Evolutionary conservation across 2,888 invertebrate species (phyloP).

Genomic region (Pocota personata): DNA sequence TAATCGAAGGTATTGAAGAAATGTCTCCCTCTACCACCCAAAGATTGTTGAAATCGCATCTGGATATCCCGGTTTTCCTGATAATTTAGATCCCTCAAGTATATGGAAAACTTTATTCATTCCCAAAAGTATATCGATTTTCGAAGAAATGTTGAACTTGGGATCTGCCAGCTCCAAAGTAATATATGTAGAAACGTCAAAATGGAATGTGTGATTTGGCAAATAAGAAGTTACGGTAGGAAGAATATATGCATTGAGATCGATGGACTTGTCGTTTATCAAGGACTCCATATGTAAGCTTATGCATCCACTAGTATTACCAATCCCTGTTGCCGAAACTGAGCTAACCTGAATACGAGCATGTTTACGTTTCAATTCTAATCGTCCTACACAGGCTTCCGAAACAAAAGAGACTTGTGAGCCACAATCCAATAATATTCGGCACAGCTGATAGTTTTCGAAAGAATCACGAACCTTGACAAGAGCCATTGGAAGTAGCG

Average conservation of each 20-base stretch:
- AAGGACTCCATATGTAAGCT: not conserved
- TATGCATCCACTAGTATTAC: not conserved
- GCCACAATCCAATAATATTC: not conserved
- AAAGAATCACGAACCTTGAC: too few relatives aligned
- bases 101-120: too few relatives aligned
- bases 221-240: not conserved
- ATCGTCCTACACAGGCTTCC: not conserved
- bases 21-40: not conserved
- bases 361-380: slow-evolving; percentile 2
- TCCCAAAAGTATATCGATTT: too few relatives aligned
- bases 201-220: not conserved
- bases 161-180: not conserved
- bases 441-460: not conserved
- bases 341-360: slow-evolving; percentile 10
- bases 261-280: too few relatives aligned
- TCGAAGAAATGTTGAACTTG: not conserved
- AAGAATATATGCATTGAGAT: too few relatives aligned
- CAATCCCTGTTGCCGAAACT: not conserved
- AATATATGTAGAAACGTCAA: too few relatives aligned
- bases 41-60: too few relatives aligned
- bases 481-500: too few relatives aligned
- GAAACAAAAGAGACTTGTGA: not conserved
- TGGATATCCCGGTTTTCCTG: not conserved
- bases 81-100: not conserved
- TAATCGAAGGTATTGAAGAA: not conserved